These are phyloP conservation scores for Vanessa tameamea DNA, from an alignment of 1,140 invertebrate species.

Conservation along the genomic window DNA sequence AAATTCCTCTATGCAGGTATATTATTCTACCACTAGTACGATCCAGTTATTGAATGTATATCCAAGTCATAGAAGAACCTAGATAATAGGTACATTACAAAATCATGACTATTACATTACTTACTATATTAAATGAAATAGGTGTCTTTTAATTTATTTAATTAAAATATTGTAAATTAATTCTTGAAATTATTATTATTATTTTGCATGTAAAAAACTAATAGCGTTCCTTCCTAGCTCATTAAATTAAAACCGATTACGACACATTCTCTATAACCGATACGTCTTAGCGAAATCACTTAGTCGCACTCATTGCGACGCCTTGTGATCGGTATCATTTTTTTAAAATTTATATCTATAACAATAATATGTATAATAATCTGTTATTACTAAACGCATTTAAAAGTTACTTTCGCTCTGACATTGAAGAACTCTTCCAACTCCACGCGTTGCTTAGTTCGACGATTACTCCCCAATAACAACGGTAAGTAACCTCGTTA, in stretches of 20 bases:
- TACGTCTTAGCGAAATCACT: constrained; percentile 2
- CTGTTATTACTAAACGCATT: not conserved
- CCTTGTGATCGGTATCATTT: constrained; percentile 1
- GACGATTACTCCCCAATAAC: constrained; percentile 43
- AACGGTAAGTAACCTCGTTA: constrained; percentile 52
- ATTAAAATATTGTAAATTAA: too few species aligned
- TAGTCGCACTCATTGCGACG: not conserved
- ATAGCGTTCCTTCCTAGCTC: not conserved
- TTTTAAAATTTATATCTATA: not conserved
- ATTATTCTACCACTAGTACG: too few species aligned
- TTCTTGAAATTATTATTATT: too few species aligned
- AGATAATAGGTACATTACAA: too few species aligned
- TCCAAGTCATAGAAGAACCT: too few species aligned
- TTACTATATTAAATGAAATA: too few species aligned
- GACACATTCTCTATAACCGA: not conserved
- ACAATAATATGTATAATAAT: not conserved
- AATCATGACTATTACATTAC: too few species aligned
- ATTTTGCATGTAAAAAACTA: not conserved
- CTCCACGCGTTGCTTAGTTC: constrained; percentile 21
- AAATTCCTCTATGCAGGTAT: too few species aligned
- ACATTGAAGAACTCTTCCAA: constrained; percentile 30
- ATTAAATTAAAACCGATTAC: not conserved
- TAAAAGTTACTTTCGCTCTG: constrained; percentile 26
- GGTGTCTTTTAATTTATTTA: too few species aligned
- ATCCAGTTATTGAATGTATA: too few species aligned